Evolutionary conservation across 2,113 vertebrate species (phyloP).

Genomic region (Pseudorectes ferrugineus): DNA sequence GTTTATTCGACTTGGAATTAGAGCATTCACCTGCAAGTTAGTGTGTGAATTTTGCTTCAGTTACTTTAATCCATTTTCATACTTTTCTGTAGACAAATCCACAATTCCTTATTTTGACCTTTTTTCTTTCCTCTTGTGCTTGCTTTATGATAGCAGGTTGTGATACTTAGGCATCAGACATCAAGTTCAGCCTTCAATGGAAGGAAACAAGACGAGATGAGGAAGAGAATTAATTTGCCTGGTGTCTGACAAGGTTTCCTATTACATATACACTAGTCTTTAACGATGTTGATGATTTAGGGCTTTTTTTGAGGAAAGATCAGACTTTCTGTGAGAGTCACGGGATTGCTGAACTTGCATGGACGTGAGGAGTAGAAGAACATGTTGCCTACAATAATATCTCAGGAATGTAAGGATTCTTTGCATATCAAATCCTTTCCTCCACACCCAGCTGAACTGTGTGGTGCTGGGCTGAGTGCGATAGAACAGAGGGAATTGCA

Average conservation of each 20-base stretch:
- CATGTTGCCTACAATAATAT: accelerated
- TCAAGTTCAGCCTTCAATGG: not conserved
- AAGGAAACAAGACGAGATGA: not conserved
- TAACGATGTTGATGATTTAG: not conserved
- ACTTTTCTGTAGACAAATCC: not conserved
- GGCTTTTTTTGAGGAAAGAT: not conserved
- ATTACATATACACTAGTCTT: not conserved
- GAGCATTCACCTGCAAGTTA: not conserved
- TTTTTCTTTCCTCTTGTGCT: not conserved
- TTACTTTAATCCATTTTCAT: not conserved
- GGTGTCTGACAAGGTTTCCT: not conserved
- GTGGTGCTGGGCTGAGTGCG: not conserved
- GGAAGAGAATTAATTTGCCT: not conserved
- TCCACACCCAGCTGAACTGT: not conserved
- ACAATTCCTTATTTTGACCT: not conserved
- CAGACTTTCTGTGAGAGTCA: not conserved
- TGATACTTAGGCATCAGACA: not conserved
- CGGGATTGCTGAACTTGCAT: not conserved
- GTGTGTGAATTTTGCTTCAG: not conserved
- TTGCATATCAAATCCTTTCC: not conserved
- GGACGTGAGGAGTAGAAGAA: not conserved
- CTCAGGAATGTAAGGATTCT: not conserved
- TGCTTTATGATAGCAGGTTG: not conserved
- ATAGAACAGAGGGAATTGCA: not conserved
- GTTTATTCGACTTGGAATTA: not conserved